Conservation (phyloP, 2,888 invertebrate species). For the Diadegma fenestrale region DNA sequence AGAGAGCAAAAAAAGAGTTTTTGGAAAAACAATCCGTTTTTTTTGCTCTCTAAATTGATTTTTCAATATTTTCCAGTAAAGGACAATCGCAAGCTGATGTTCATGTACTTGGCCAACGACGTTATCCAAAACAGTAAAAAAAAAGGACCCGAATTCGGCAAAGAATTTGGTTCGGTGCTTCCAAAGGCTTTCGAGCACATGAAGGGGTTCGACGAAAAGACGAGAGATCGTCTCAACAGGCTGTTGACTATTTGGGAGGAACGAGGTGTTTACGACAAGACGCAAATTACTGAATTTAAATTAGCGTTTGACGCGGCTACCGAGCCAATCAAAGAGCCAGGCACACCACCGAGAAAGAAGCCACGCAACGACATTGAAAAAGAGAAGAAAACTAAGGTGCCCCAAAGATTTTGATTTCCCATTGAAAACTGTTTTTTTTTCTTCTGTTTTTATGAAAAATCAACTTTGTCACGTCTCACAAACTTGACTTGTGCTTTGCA, state of each 20-base stretch:
- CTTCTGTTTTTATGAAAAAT: background rate
- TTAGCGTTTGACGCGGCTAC: slow-evolving; percentile 85
- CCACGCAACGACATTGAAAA: slow-evolving; percentile 83
- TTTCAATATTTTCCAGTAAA: slow-evolving; percentile 88
- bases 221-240: slow-evolving; percentile 92
- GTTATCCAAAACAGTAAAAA: slow-evolving; percentile 99
- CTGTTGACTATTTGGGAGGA: slow-evolving; percentile 97
- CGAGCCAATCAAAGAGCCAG: slow-evolving; percentile 76
- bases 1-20: background rate
- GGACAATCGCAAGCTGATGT: slow-evolving; percentile 94
- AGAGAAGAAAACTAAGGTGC: slow-evolving; percentile 70
- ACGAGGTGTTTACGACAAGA: slow-evolving; percentile 93
- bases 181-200: slow-evolving; percentile 94
- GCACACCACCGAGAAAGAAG: slow-evolving; percentile 85
- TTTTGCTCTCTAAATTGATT: background rate
- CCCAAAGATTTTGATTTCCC: background rate
- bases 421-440: background rate
- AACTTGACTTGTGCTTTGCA: slow-evolving; percentile 36
- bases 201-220: slow-evolving; percentile 92
- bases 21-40: background rate
- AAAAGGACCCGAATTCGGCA: slow-evolving; percentile 97
- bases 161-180: slow-evolving; percentile 93
- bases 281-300: slow-evolving; percentile 93
- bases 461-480: background rate
- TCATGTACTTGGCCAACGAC: slow-evolving; percentile 99